Conservation (phyloP, 2,888 invertebrate genomes). For the Sepioteuthis lessoniana region DNA sequence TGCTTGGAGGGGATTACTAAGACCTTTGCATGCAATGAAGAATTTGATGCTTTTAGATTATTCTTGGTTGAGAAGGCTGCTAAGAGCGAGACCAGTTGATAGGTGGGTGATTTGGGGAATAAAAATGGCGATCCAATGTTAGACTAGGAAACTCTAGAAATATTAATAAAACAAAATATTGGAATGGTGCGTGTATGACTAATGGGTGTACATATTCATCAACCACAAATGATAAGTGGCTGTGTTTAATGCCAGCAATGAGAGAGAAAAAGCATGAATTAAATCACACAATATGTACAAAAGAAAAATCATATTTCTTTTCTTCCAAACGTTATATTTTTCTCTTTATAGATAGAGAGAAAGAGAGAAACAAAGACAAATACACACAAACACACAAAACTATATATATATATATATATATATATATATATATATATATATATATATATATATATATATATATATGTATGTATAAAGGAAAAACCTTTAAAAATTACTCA, state of each 20-base stretch:
- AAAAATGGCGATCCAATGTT: background rate
- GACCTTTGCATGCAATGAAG: background rate
- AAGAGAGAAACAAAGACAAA: no score
- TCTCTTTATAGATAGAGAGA: no score
- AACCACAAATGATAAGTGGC: background rate
- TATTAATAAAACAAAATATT: conserved; percentile 16
- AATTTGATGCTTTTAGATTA: background rate
- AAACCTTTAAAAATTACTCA: no score
- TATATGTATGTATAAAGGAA: background rate
- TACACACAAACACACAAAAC: background rate
- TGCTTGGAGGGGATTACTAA: background rate
- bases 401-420: background rate
- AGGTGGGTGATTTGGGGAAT: background rate
- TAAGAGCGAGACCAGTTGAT: background rate
- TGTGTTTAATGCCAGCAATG: background rate
- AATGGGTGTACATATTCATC: background rate
- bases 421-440: background rate
- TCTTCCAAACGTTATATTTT: no score
- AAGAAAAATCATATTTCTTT: background rate
- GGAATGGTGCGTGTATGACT: background rate
- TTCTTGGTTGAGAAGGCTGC: background rate
- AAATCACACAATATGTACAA: background rate
- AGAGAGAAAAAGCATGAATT: background rate
- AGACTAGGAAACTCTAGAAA: background rate
- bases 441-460: background rate